phyloP scores from a whole-genome alignment of 2,888 invertebrate species.

The Cotesia congregata region DNA sequence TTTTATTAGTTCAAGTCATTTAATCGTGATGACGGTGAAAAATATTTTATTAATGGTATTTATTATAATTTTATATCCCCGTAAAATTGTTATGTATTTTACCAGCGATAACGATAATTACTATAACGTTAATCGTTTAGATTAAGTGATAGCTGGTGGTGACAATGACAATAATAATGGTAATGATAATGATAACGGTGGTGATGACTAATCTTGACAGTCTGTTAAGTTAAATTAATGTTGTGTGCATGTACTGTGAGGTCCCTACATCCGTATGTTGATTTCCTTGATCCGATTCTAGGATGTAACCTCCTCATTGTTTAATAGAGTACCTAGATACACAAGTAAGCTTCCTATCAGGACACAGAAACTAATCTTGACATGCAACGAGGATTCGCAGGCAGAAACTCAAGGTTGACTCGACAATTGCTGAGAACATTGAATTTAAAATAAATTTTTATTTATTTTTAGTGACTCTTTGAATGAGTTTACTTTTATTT shows the following conservation, averaged over 20 bases:
- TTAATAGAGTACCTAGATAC: not conserved
- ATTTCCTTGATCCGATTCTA: conserved; percentile 9
- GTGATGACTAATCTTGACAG: not conserved
- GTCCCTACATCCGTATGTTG: not conserved
- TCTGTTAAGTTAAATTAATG: not conserved
- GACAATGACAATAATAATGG: not conserved
- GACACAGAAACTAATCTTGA: not conserved
- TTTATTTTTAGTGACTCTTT: not conserved
- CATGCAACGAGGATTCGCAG: not conserved
- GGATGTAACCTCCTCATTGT: not conserved
- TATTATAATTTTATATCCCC: not conserved
- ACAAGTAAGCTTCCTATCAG: not conserved
- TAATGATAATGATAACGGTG: not conserved
- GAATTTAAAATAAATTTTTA: not conserved
- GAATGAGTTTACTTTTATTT: not conserved
- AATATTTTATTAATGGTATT: too few relatives aligned
- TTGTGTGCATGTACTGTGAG: not conserved
- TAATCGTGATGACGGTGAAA: too few relatives aligned
- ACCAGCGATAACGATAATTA: not conserved
- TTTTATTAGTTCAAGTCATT: too few relatives aligned
- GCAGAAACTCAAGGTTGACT: not conserved
- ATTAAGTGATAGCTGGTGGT: not conserved
- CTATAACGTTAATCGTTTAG: not conserved
- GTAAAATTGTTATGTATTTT: not conserved
- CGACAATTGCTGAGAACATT: not conserved